phyloP scores from a whole-genome alignment of 2,888 invertebrate species.

The Gisinianus flammeolus region DNA sequence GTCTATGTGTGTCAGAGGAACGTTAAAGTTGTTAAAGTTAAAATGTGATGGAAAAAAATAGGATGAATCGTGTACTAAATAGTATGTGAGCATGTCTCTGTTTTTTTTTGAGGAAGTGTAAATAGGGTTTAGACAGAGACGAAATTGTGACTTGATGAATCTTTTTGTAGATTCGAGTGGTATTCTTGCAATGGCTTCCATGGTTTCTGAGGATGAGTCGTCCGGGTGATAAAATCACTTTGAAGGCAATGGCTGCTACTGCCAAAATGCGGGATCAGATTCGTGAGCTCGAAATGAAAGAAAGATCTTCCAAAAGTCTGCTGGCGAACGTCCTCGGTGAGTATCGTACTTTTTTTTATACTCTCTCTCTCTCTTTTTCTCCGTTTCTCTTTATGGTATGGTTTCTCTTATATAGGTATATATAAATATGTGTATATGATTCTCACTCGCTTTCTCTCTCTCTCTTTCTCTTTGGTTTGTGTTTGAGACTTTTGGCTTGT shows the following conservation, averaged over 20 bases:
- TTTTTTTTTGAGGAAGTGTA: background rate
- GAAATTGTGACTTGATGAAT: constrained; percentile 32
- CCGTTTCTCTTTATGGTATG: background rate
- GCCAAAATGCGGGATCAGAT: constrained; percentile 68
- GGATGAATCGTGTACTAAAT: too few relatives aligned
- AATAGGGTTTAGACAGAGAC: background rate
- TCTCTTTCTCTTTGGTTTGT: background rate
- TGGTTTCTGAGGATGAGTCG: constrained; percentile 94
- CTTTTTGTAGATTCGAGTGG: constrained; percentile 75
- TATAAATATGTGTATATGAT: background rate
- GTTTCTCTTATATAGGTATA: background rate
- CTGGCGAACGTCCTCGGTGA: constrained; percentile 84
- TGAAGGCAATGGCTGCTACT: constrained; percentile 59
- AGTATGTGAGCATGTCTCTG: too few relatives aligned
- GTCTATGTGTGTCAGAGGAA: too few relatives aligned
- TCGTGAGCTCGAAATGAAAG: constrained; percentile 85
- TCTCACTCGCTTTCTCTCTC: background rate
- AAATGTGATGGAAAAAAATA: too few relatives aligned
- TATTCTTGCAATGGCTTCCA: constrained; percentile 97
- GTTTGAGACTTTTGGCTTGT: background rate
- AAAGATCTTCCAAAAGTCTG: constrained; percentile 91
- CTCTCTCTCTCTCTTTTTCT: constrained; percentile 1
- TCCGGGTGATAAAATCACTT: constrained; percentile 66
- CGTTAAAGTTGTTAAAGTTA: too few relatives aligned
- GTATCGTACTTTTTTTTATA: constrained; percentile 19